Conservation (phyloP, 2,888 invertebrate genomes). For the Eucera pruinosa region DNA sequence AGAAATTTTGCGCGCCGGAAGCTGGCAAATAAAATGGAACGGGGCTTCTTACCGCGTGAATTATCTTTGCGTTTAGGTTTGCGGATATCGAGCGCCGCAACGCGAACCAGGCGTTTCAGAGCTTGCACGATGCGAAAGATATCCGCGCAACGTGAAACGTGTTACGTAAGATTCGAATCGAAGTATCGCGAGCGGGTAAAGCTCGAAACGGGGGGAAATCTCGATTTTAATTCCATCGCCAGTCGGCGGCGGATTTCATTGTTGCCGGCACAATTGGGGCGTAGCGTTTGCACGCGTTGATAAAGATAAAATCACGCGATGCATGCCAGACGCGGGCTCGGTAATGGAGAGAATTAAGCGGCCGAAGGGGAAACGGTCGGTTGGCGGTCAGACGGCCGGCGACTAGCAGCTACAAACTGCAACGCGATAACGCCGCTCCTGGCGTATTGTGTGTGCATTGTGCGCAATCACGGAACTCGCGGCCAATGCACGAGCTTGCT, state of each 20-base stretch:
- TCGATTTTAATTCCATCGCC: not conserved
- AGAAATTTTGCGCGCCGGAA: constrained; percentile 8
- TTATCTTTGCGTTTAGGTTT: too few species aligned
- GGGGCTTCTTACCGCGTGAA: not conserved
- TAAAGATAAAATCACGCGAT: constrained; percentile 20
- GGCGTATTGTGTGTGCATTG: constrained; percentile 40
- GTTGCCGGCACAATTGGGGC: not conserved
- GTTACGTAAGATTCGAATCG: too few species aligned
- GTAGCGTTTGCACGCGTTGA: not conserved
- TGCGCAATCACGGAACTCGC: constrained; percentile 28
- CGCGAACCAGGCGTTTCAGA: too few species aligned
- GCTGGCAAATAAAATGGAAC: not conserved
- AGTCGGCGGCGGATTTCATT: not conserved
- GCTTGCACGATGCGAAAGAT: too few species aligned
- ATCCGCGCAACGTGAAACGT: too few species aligned
- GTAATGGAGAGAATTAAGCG: constrained; percentile 27
- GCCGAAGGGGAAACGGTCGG: constrained; percentile 26
- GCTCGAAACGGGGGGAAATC: not conserved
- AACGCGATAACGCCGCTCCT: constrained; percentile 27
- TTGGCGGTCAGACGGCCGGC: constrained; percentile 27
- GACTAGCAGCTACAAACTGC: constrained; percentile 39
- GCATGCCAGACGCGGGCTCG: not conserved
- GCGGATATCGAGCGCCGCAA: too few species aligned
- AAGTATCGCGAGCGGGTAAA: too few species aligned
- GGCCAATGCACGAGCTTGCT: constrained; percentile 3